Evolutionary conservation across 2,888 invertebrate species (phyloP).

Genomic region (Thalpophila matura): DNA sequence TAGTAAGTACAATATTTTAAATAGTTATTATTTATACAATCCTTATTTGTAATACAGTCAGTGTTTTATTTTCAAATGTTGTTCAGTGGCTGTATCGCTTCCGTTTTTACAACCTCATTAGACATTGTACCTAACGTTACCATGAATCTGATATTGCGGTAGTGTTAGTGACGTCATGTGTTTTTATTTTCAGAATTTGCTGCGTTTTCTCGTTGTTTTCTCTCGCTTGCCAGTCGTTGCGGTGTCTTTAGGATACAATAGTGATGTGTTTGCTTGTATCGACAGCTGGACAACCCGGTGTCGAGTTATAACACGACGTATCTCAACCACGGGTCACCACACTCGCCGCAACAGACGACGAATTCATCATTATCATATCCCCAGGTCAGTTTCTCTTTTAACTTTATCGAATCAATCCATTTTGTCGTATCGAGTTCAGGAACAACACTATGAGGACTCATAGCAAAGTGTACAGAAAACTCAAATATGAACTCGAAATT

Average conservation of each 20-base stretch:
- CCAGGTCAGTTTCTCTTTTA: conserved; percentile 72
- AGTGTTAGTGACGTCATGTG: conserved; percentile 62
- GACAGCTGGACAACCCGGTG: conserved; percentile 84
- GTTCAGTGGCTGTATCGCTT: conserved; percentile 65
- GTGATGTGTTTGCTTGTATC: conserved; percentile 54
- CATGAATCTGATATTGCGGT: conserved; percentile 54
- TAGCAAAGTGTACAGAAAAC: no score
- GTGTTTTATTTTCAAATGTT: conserved; percentile 64
- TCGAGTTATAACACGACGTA: conserved; percentile 85
- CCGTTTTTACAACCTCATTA: conserved; percentile 54
- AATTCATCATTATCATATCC: conserved; percentile 85
- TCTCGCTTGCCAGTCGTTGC: conserved; percentile 66
- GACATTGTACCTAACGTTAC: conserved; percentile 48
- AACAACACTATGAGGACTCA: no score
- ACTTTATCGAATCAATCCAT: background rate
- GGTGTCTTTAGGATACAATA: conserved; percentile 29
- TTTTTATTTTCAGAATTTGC: conserved; percentile 71
- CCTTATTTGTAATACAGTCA: conserved; percentile 57
- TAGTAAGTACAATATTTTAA: conserved; percentile 53
- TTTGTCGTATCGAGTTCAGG: no score
- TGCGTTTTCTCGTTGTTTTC: conserved; percentile 71
- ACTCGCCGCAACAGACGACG: conserved; percentile 84
- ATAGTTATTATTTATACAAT: conserved; percentile 51
- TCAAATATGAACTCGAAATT: no score
- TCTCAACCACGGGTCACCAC: conserved; percentile 86